Evolutionary conservation across 2,888 invertebrate species (phyloP).

Genomic region (Eupithecia insigniata): DNA sequence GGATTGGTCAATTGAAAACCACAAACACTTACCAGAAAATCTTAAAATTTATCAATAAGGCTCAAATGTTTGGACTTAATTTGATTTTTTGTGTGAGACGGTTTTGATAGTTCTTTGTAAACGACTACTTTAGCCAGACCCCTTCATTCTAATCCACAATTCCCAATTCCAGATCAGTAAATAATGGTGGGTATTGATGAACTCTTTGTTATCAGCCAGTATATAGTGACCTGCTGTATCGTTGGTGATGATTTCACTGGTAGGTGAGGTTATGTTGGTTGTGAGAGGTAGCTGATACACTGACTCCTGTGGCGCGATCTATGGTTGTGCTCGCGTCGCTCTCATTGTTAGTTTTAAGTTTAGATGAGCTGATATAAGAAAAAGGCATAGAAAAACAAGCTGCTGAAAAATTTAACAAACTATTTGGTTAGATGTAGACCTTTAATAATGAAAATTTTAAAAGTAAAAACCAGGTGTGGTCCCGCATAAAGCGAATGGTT

Average conservation of each 20-base stretch:
- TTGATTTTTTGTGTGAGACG: constrained; percentile 49
- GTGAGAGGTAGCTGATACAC: constrained; percentile 53
- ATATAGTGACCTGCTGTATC: constrained; percentile 43
- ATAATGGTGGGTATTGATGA: constrained; percentile 47
- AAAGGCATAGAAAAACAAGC: no score
- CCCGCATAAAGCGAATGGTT: neutral
- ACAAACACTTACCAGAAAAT: no score
- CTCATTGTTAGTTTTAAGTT: constrained; percentile 75
- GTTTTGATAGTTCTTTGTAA: constrained; percentile 55
- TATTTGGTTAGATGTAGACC: neutral
- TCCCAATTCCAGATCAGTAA: constrained; percentile 2
- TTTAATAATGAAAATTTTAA: neutral
- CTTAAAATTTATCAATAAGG: constrained; percentile 12
- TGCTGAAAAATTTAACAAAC: constrained; percentile 41
- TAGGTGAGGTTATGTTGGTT: constrained; percentile 48
- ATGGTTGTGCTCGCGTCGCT: constrained; percentile 69
- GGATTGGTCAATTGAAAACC: neutral
- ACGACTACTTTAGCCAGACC: constrained; percentile 54
- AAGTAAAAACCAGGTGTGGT: neutral
- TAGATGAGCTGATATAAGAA: constrained; percentile 29
- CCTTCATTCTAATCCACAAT: neutral
- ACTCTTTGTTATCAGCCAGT: constrained; percentile 56
- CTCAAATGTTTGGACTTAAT: constrained; percentile 59
- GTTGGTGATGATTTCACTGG: constrained; percentile 18
- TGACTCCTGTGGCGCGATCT: constrained; percentile 77